These are phyloP conservation scores for Diaphora mendica DNA, from an alignment of 2,888 invertebrate species.

Conservation along the genomic window DNA sequence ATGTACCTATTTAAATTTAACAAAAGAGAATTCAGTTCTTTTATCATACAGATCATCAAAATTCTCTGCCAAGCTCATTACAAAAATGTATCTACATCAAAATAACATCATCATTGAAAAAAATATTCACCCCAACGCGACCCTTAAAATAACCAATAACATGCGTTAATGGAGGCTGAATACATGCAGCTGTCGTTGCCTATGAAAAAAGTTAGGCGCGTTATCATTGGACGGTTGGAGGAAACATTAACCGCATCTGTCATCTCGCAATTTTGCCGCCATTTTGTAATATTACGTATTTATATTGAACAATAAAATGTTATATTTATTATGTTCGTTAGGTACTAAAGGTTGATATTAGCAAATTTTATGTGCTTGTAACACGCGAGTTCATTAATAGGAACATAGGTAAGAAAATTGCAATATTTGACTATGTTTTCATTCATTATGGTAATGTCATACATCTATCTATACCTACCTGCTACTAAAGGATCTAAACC, in stretches of 20 bases:
- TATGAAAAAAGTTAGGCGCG: conserved; percentile 69
- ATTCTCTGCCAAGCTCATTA: conserved; percentile 60
- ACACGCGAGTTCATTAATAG: conserved; percentile 9
- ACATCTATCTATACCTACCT: neutral
- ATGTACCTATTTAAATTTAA: conserved; percentile 36
- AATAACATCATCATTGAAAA: conserved; percentile 61
- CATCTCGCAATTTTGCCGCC: conserved; percentile 71
- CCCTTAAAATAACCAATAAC: conserved; percentile 77
- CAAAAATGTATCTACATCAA: conserved; percentile 44
- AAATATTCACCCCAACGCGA: conserved; percentile 47
- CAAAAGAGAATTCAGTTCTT: conserved; percentile 44
- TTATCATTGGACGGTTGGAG: conserved; percentile 74
- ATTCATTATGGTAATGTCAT: neutral
- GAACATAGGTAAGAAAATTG: conserved; percentile 1
- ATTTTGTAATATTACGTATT: conserved; percentile 51
- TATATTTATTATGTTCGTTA: conserved; percentile 32
- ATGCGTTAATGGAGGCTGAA: conserved; percentile 73
- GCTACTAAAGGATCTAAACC: too few relatives aligned
- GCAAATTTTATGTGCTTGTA: conserved; percentile 7
- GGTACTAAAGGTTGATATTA: conserved; percentile 26
- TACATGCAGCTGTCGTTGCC: conserved; percentile 73
- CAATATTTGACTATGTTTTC: neutral
- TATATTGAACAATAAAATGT: conserved; percentile 48
- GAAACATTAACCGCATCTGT: conserved; percentile 80
- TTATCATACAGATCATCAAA: conserved; percentile 55